These are phyloP conservation scores for Diphyllodes magnificus DNA, from an alignment of 2,113 vertebrate species.

Conservation along the genomic window DNA sequence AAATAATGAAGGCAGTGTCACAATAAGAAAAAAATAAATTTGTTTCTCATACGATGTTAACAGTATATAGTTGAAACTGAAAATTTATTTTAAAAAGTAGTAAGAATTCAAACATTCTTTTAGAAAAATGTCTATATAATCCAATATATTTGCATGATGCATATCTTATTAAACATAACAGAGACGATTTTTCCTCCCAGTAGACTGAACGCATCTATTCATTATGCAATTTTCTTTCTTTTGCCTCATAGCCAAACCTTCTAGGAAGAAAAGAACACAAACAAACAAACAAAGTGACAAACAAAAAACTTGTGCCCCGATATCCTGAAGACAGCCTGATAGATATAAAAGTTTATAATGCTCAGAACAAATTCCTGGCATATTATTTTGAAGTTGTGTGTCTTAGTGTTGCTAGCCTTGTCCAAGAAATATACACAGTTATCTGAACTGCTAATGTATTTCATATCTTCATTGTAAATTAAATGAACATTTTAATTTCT, in stretches of 20 bases:
- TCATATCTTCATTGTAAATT: neutral
- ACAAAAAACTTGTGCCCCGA: accelerated
- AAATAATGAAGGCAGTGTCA: neutral
- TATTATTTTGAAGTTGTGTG: neutral
- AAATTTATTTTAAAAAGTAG: neutral
- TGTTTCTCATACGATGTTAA: neutral
- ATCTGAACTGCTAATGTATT: neutral
- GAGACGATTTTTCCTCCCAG: neutral
- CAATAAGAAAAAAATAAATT: neutral
- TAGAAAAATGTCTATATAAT: neutral
- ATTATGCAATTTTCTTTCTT: neutral
- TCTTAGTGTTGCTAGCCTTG: neutral
- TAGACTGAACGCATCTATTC: neutral
- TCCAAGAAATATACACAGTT: neutral
- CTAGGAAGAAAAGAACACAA: neutral
- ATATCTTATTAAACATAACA: neutral
- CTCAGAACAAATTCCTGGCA: neutral
- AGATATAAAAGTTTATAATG: neutral
- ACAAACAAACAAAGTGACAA: neutral
- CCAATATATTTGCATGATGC: neutral
- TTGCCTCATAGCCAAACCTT: neutral
- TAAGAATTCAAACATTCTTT: neutral
- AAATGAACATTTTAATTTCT: neutral
- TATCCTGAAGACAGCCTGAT: neutral
- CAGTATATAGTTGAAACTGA: neutral